Base-by-base conservation (phyloP, 2,113 vertebrate species). In the Mormyrus lacerda region DNA sequence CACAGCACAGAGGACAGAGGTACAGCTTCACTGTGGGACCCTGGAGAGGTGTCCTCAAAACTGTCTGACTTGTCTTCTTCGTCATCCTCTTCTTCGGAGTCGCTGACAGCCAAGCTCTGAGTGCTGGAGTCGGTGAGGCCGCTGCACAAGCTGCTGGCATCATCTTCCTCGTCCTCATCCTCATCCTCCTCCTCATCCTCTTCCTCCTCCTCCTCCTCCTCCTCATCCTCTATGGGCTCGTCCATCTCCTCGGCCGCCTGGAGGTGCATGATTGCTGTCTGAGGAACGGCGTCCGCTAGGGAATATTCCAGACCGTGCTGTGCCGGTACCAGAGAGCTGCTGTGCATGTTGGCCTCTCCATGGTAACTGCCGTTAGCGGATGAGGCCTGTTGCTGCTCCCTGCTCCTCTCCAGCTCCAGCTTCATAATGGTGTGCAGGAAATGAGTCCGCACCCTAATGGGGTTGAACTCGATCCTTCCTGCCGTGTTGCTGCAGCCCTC, bases 351-450 rank as follows among this genome's bases (percentile, higher is more conserved):
- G n/a, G 95, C 91, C 93, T 98, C 97, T 13, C 93, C 89, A 55
- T 97, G 97, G 95, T 97, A 98, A 94, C 97, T 95, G 79, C 97
- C 96, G 73, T 97, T 98, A 90, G 97, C 95, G 0, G 95, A 92
- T 39, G 97, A 95, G 92, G 97, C 95, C 84, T 92, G 93, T 92
- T 97, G 97, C 93, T 97, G 96, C 94, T 98, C 97, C 50, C 96
- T 95, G 89, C 96, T 97, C 94, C 96, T 97, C 94, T 99, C 97
- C 93, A 98, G 94, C 95, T 99, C 97, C 90, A 99, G 97, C 95
- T 98, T 98, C 98, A 99, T 99, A 93, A 99, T 97, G 50, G 98
- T 99, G 96, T 99, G 98, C 96, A 99, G 96, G 95, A 99, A 98
- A 95, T 99, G 98, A 93, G 97, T 98, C 93, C 98, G 97, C 91